A percentile compares a stretch with the other conserved stretches of the same genome.
Evolutionary conservation across 2,113 vertebrate genomes (phyloP).

Genomic region (Phalacrocorax brasilianus): DNA sequence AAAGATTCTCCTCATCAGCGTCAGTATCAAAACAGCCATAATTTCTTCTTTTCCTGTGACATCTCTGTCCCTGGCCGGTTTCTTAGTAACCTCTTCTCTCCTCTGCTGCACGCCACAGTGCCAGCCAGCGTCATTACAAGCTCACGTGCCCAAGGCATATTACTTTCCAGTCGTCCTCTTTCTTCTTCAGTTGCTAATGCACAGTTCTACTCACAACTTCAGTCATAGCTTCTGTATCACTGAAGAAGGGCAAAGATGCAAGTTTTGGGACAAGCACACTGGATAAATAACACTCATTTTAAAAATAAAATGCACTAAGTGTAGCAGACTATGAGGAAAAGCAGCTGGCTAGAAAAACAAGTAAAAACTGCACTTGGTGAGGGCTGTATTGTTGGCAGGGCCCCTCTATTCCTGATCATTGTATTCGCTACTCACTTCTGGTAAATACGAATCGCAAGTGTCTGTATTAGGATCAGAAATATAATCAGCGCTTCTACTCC

Average conservation of each 20-base stretch:
- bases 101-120: neutral
- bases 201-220: neutral
- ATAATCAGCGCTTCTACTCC: too few relatives aligned
- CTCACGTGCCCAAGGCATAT: rapidly evolving
- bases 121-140: neutral
- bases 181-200: neutral
- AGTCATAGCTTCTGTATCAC: neutral
- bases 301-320: neutral
- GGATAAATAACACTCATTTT: neutral
- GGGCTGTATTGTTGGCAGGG: too few relatives aligned
- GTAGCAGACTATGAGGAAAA: neutral
- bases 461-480: too few relatives aligned
- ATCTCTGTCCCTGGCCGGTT: neutral
- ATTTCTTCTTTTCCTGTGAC: neutral
- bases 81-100: neutral
- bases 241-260: neutral
- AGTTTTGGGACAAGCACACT: neutral
- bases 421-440: too few relatives aligned
- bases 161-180: neutral
- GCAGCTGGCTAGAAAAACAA: neutral
- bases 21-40: neutral
- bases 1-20: neutral
- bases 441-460: too few relatives aligned
- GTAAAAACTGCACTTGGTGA: neutral
- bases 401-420: too few relatives aligned